Base-by-base conservation (phyloP, 2,888 invertebrate species). In the Chloroclystis v-ata region DNA sequence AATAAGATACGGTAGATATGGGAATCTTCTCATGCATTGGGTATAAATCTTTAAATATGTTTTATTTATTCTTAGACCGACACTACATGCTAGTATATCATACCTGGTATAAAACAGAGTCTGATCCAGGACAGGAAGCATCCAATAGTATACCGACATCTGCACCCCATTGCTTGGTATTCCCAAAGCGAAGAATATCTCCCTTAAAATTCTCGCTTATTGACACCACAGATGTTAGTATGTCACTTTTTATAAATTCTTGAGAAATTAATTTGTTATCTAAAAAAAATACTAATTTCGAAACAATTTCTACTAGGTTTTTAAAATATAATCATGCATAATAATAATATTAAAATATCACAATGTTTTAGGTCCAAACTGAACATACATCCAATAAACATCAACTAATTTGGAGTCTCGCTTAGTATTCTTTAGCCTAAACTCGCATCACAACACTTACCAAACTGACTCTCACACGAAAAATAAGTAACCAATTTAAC, bases 111-210 rank as follows among this genome's bases (percentile, higher is more conserved):
- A 82, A 56, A 28, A 75, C 32, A 8, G 13, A 9, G 6, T 42
- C 44, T 2, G 60, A 50, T 10, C 58, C 40, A 11, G 54, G 43
- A 52, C 84, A 82, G 1, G 59, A 44, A 0, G 60, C 70, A 11
- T 78, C 72, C 14, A 82, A 9, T 12, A 81, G 37, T 0, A 79
- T 60, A 1, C 81, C 82, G 1, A 77, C 57, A 0, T 62, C 59
- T 1, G 59, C 61, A 56, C 65, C 65, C 28, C 71, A 75, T 6
- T 49, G 26, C 43, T 75, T 49, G 10, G 57, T 43, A 12, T 43
- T 52, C 11, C 52, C 51, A 30, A 71, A n/a, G 9, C 8, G 35
- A 3, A 8, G 1, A 8, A 11, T 24, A 20, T 60, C 46, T 6
- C 39, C 13, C 1, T 46, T 16, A 6, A 16, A 12, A 9, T 46